A percentile compares a stretch with the other conserved stretches of the same genome.
phyloP scores from a whole-genome alignment of 2,888 invertebrate genomes.

The Diarsia mendica region DNA sequence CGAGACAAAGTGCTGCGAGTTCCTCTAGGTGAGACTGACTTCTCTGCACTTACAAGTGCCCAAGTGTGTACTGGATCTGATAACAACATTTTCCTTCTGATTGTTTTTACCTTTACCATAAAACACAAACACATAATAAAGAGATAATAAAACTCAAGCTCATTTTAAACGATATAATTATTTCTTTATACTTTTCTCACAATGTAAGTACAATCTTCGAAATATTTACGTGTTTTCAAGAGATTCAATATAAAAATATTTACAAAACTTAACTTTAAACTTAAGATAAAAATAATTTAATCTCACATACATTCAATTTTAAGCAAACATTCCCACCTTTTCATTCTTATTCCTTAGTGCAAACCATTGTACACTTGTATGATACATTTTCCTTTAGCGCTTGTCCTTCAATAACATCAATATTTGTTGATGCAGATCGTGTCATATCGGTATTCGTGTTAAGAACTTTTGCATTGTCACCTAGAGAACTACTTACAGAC shows the following conservation, averaged over 20 bases:
- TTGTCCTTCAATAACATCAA: conserved; percentile 56
- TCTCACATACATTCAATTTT: conserved; percentile 12
- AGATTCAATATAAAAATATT: conserved; percentile 45
- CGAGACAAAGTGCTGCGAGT: conserved; percentile 94
- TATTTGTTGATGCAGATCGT: conserved; percentile 72
- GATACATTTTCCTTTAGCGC: conserved; percentile 80
- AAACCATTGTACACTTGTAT: conserved; percentile 83
- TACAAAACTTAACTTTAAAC: conserved; percentile 43
- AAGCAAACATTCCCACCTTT: neutral
- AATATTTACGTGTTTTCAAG: conserved; percentile 2
- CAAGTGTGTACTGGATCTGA: conserved; percentile 68
- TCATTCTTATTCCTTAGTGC: conserved; percentile 73
- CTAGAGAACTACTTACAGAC: neutral
- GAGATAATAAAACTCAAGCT: conserved; percentile 11
- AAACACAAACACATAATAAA: too few relatives aligned
- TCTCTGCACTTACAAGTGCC: conserved; percentile 93
- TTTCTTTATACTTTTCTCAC: conserved; percentile 4
- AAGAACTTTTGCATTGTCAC: conserved; percentile 10
- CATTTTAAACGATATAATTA: conserved; percentile 5
- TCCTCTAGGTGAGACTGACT: conserved; percentile 95
- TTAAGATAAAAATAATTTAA: conserved; percentile 29
- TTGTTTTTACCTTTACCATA: neutral
- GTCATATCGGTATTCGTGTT: conserved; percentile 66
- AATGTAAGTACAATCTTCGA: conserved; percentile 12
- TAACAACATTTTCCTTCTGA: neutral